Percentiles rank a stretch among this genome's conserved stretches.
Evolutionary conservation across 2,888 invertebrate species (phyloP).

Genomic region (Hyposoter dolosus): DNA sequence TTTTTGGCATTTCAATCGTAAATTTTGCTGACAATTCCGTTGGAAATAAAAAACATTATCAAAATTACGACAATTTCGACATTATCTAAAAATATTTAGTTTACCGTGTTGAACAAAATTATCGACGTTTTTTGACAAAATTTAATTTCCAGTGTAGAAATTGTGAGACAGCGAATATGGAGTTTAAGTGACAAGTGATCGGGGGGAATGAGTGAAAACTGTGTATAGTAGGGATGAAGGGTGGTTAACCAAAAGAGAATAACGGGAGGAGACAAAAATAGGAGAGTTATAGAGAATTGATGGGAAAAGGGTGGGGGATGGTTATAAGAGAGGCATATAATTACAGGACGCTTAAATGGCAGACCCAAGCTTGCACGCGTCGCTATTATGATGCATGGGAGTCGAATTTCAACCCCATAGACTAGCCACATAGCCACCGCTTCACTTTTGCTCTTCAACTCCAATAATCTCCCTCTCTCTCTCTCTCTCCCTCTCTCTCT

Average conservation of each 20-base stretch:
- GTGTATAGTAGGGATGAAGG: conserved; percentile 32
- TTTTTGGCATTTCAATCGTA: no score
- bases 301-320: conserved; percentile 24
- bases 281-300: conserved; percentile 49
- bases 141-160: conserved; percentile 30
- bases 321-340: conserved; percentile 78
- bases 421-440: conserved; percentile 78
- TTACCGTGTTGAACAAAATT: no score
- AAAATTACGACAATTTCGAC: no score
- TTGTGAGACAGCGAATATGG: conserved; percentile 42
- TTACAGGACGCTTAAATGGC: conserved; percentile 81
- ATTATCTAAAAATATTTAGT: no score
- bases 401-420: conserved; percentile 84
- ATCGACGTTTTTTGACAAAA: no score
- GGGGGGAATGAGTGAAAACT: conserved; percentile 31
- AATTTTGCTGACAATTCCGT: no score
- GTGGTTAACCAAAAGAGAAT: conserved; percentile 38
- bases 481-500: conserved; percentile 43
- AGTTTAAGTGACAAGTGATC: conserved; percentile 35
- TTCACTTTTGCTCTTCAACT: conserved; percentile 67
- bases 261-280: conserved; percentile 32
- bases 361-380: conserved; percentile 79
- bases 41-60: no score
- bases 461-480: conserved; percentile 30
- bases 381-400: conserved; percentile 83